Base-by-base conservation (phyloP, 2,113 vertebrate species). In the Tonatia bakeri region DNA sequence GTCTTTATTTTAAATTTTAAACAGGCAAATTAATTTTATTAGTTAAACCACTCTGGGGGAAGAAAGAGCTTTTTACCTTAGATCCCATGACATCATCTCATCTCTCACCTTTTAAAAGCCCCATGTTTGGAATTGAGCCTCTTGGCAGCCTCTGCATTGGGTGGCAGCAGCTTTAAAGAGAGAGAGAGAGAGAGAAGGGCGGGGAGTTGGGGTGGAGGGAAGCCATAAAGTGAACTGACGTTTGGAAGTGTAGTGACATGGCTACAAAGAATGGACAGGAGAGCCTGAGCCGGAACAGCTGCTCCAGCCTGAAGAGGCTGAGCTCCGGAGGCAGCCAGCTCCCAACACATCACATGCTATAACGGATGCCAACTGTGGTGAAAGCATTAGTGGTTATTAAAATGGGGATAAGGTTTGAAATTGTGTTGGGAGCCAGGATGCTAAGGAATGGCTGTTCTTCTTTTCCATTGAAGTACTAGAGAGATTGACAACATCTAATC, bases 1-100 rank as follows among this genome's bases (percentile, higher is more conserved):
- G 92, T 96, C 85, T 97, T 98, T 97, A 91, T 97, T 98, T 98
- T 97, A 96, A 90, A 97, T 92, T 98, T 98, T 97, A 97, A 98
- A 95, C 3, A 91, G 70, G 56, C 26, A 97, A 97, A 98, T 98
- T 98, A 95, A 96, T 98, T 98, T 98, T 96, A 94, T 97, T 97
- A 96, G 47, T 90, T 96, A 97, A 97, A 93, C 83, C 43, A 11
- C 67, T 97, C 79, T 93, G 80, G 70, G 43, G 67, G 75, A 97
- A 92, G 24, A 72, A 97, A 96, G 65, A 12, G 73, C n/a, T 94
- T 85, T 95, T 65, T 85, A 81, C 90, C 70, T 95, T 97, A 56
- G 31, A 64, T 81, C 1, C 8, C 22, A 91, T 76, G 69, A 91
- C 96, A 54, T 97, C 56, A 52, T 96, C 65, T 97, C 88, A 94